Evolutionary conservation across 2,888 invertebrate species (phyloP), one percentile per base, ranked within the genome.

Genomic region (Dicyrtomina minuta): DNA sequence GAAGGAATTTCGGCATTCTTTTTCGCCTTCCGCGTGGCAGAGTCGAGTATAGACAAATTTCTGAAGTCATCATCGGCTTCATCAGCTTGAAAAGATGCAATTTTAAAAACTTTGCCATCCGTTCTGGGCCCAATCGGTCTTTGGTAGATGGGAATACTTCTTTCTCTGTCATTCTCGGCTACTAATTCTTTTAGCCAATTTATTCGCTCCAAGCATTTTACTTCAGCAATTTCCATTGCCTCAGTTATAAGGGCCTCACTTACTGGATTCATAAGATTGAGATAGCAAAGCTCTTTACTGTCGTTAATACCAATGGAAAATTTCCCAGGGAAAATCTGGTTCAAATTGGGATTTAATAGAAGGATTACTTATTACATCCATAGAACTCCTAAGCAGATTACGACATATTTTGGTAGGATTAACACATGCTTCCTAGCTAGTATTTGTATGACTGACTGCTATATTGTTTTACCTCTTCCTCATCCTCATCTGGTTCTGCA

Each of bases 261-360:
- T 27, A 77, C 71, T 20, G 74, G 74, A 51, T 72, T 75, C 2
- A 74, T 76, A 51, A 76, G 17, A 55, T 75, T 74, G 17, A 76
- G 72, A 53, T 73, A 75, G 53, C 77, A 77, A 1, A 76, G 41
- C 58, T 77, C 77, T 49, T 75, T 76, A 56, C 75, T 74, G 55
- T 77, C 77, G 24, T 74, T 77, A 2, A 77, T 65, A 39, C 77
- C 77, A 61, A 75, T 69, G 0, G 72, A 68, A 2, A 77, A 46
- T 58, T 77, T 77, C 20, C 77, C 77, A 2, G 72, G 73, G 17
- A 75, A 75, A 58, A 77, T 72, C 77, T 77, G 51, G n/a, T n/a
- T n/a, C 15, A 60, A 56, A 59, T 46, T 8, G 17, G n/a, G n/a
- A n/a, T n/a, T n/a, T n/a, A n/a, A n/a, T n/a, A n/a, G n/a, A n/a